These are phyloP conservation scores for Micromys minutus DNA, from an alignment of 2,113 vertebrate genomes.

Conservation along the genomic window DNA sequence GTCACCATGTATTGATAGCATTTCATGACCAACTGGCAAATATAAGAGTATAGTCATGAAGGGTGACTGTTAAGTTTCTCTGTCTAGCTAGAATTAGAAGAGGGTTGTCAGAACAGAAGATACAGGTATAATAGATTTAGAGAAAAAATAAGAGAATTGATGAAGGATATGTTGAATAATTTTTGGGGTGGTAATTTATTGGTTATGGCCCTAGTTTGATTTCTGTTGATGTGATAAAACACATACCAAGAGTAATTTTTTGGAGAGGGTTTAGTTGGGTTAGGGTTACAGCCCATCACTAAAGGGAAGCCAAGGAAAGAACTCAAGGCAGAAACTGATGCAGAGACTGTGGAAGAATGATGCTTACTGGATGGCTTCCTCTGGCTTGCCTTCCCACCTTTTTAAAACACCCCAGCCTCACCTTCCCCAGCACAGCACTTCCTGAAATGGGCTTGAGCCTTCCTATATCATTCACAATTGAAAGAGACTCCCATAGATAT, in stretches of 20 bases:
- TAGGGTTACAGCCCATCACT: background rate
- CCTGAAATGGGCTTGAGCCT: background rate
- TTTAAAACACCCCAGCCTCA: background rate
- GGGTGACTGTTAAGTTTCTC: background rate
- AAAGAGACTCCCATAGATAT: background rate
- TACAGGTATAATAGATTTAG: background rate
- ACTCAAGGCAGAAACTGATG: background rate
- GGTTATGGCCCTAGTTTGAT: background rate
- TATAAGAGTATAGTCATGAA: background rate
- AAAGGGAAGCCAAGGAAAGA: background rate
- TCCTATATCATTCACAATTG: background rate
- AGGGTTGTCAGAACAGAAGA: conserved; percentile 3
- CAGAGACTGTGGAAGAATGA: background rate
- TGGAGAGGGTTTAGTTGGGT: background rate
- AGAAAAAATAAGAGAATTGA: background rate
- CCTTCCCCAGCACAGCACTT: background rate
- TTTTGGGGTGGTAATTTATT: background rate
- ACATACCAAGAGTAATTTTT: background rate
- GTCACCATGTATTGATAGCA: background rate
- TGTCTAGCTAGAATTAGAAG: background rate
- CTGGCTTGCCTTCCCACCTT: background rate
- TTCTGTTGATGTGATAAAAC: background rate
- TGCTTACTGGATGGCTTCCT: background rate
- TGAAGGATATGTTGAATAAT: background rate
- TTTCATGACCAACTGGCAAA: conserved; percentile 22